Evolutionary conservation across 2,797 vertebrate species (phyloP).

Genomic region (Vespertilio murinus): DNA sequence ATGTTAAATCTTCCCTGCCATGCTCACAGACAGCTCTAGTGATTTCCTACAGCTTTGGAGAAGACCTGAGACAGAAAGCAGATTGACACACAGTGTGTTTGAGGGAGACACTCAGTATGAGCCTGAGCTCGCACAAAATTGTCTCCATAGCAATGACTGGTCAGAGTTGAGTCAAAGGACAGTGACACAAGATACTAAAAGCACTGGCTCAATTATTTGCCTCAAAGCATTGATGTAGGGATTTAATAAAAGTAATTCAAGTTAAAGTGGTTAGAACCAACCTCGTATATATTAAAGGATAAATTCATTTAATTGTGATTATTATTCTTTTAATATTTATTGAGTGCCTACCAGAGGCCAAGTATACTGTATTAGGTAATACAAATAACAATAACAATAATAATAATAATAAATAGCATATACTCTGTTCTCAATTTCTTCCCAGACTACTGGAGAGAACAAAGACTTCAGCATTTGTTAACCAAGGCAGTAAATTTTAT

Average conservation of each 20-base stretch:
- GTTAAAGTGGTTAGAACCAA: not conserved
- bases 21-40: not conserved
- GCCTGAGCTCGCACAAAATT: not conserved
- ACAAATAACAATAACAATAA: too few species aligned
- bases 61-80: not conserved
- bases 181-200: not conserved
- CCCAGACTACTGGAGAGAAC: not conserved
- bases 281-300: not conserved
- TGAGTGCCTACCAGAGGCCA: not conserved
- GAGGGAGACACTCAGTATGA: not conserved
- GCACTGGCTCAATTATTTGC: not conserved
- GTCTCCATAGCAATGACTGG: not conserved
- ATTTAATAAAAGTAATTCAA: not conserved
- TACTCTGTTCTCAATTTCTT: not conserved
- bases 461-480: not conserved
- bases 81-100: not conserved
- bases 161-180: not conserved
- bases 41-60: not conserved
- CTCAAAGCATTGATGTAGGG: not conserved
- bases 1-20: not conserved
- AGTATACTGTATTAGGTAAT: not conserved
- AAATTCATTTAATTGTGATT: not conserved
- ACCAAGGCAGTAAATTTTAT: not conserved
- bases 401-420: not conserved
- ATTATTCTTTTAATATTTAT: constrained; percentile 23